These are phyloP conservation scores for Nansenia antarctica DNA, from an alignment of 2,113 vertebrate genomes.

Conservation along the genomic window DNA sequence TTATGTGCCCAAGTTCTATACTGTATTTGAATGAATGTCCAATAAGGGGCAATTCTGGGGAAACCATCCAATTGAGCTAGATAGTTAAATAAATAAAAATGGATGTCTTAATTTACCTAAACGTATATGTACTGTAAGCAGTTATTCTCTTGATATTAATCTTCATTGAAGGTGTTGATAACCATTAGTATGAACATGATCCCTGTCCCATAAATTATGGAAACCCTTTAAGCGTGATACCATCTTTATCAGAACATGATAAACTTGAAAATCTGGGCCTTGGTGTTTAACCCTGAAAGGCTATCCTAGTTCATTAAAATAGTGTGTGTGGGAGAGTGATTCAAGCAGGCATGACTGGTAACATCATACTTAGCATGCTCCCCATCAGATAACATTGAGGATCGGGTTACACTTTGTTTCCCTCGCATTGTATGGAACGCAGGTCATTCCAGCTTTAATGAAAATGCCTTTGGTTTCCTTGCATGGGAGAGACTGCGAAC, in stretches of 20 bases:
- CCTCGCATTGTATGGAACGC: constrained; percentile 23
- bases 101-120: constrained; percentile 55
- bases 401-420: constrained; percentile 58
- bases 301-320: constrained; percentile 63
- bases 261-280: constrained; percentile 52
- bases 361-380: constrained; percentile 48
- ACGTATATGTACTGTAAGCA: constrained; percentile 51
- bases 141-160: constrained; percentile 64
- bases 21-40: no score
- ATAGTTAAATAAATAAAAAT: no score
- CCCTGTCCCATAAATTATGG: constrained; percentile 54
- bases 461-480: constrained; percentile 50
- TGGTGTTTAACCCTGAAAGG: constrained; percentile 59
- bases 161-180: constrained; percentile 55
- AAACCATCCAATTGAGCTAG: no score
- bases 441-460: constrained; percentile 41
- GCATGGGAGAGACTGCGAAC: constrained; percentile 37
- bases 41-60: no score
- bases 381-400: constrained; percentile 55
- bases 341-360: constrained; percentile 53
- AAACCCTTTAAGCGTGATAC: constrained; percentile 29
- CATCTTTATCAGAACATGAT: no score
- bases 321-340: constrained; percentile 52
- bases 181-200: constrained; percentile 67
- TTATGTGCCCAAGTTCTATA: no score